Conservation (phyloP, 1,140 invertebrate species). For the Centruroides vittatus region DNA sequence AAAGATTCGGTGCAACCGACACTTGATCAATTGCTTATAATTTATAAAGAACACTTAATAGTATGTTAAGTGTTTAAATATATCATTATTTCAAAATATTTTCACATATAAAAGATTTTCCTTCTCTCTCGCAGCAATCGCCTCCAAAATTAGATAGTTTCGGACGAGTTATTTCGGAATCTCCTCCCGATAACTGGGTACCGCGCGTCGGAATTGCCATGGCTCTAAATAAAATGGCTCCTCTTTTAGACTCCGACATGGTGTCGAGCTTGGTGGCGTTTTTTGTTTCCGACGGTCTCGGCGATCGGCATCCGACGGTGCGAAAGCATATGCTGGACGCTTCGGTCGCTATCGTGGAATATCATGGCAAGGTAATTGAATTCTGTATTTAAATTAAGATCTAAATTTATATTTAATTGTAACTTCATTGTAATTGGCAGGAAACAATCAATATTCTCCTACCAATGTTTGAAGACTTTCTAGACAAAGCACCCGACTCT, state of each 20-base stretch:
- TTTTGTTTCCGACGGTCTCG: conserved; percentile 73
- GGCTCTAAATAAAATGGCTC: conserved; percentile 56
- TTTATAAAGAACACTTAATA: conserved; percentile 47
- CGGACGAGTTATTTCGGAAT: conserved; percentile 69
- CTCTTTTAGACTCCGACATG: conserved; percentile 46
- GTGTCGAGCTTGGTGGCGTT: conserved; percentile 52
- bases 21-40: conserved; percentile 46
- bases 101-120: not conserved
- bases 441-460: conserved; percentile 34
- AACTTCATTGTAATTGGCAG: too few species aligned
- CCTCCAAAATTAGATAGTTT: conserved; percentile 79
- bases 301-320: conserved; percentile 68
- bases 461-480: conserved; percentile 77
- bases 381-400: too few species aligned
- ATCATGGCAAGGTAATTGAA: conserved; percentile 47
- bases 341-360: conserved; percentile 75
- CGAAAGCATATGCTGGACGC: conserved; percentile 81
- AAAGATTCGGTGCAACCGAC: conserved; percentile 38
- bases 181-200: conserved; percentile 62
- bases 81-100: not conserved
- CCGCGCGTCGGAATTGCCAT: conserved; percentile 73
- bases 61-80: not conserved
- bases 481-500: conserved; percentile 77
- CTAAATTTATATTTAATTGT: too few species aligned
- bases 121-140: conserved; percentile 43